A percentile compares a stretch with the other conserved stretches of the same genome.
Evolutionary conservation across 1,140 invertebrate species (phyloP).

Genomic region (Melitaea cinxia): DNA sequence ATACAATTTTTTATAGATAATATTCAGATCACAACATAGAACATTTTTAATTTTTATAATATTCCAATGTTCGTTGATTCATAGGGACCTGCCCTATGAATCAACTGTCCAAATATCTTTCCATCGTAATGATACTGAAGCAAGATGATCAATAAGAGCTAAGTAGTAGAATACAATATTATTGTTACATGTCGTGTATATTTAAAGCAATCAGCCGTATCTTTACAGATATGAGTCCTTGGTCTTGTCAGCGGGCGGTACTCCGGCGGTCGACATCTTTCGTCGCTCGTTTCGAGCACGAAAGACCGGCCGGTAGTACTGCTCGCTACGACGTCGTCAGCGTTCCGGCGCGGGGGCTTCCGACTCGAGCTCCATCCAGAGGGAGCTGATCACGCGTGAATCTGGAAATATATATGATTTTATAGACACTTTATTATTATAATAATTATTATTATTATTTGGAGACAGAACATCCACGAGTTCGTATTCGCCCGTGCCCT

Average conservation of each 20-base stretch:
- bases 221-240: slow-evolving; percentile 55
- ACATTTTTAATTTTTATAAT: no score
- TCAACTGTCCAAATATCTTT: no score
- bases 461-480: no score
- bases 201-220: slow-evolving; percentile 1
- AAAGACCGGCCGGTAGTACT: slow-evolving; percentile 74
- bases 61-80: no score
- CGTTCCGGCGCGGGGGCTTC: slow-evolving; percentile 61
- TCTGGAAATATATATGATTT: slow-evolving; percentile 43
- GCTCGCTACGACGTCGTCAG: slow-evolving; percentile 77
- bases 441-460: no score
- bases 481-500: no score
- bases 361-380: slow-evolving; percentile 75
- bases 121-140: no score
- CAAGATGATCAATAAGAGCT: no score
- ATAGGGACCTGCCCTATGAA: no score
- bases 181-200: slow-evolving; percentile 4
- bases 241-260: slow-evolving; percentile 61
- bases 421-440: not conserved
- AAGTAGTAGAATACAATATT: no score
- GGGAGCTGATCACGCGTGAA: slow-evolving; percentile 64
- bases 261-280: slow-evolving; percentile 73
- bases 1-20: no score
- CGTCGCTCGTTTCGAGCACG: slow-evolving; percentile 69
- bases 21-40: no score